These are phyloP conservation scores for Otocyon megalotis DNA, from an alignment of 2,113 vertebrate species.

Conservation along the genomic window DNA sequence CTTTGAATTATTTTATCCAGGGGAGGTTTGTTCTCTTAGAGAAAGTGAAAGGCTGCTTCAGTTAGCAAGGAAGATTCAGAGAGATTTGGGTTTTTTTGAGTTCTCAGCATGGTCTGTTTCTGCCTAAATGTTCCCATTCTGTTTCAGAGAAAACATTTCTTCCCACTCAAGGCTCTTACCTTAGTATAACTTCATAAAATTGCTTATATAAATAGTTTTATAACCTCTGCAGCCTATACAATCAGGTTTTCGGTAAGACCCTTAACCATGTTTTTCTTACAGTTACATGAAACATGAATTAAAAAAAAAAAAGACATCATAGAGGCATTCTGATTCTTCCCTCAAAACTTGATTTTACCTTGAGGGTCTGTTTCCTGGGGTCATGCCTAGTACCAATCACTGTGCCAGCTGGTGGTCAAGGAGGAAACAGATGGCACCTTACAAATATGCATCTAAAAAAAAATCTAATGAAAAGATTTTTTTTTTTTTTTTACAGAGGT, in stretches of 20 bases:
- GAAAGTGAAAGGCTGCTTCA: background rate
- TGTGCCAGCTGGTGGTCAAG: background rate
- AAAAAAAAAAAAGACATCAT: background rate
- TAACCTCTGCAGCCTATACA: background rate
- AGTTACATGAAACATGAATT: background rate
- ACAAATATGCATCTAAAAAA: background rate
- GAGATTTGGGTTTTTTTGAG: background rate
- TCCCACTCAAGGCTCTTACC: background rate
- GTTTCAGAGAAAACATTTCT: background rate
- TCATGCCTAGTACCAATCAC: background rate
- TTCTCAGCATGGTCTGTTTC: background rate
- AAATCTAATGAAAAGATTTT: background rate
- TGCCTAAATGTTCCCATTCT: background rate
- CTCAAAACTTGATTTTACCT: background rate
- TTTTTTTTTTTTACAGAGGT: background rate
- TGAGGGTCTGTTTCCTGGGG: background rate
- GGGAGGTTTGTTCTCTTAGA: background rate
- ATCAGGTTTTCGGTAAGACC: background rate
- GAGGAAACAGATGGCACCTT: background rate
- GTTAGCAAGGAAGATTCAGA: background rate
- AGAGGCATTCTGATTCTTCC: background rate
- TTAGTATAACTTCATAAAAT: background rate
- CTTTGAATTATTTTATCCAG: background rate
- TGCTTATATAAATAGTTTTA: slow-evolving; percentile 13
- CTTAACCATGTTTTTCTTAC: background rate